Evolutionary conservation across 2,797 vertebrate genomes (phyloP), one percentile per base, ranked within the genome.

Genomic region (Alectoris magna): DNA sequence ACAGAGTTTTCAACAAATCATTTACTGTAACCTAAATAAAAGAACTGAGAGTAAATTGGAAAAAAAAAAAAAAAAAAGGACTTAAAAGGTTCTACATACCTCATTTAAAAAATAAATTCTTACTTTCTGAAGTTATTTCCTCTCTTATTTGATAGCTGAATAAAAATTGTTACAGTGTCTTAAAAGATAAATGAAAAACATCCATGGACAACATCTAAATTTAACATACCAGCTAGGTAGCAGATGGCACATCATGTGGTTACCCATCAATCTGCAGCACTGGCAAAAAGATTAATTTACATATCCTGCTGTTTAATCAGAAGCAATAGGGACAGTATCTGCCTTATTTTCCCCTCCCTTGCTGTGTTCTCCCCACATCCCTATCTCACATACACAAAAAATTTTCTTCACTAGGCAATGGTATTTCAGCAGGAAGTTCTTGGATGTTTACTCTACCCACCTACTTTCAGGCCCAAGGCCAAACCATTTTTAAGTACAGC

Each of bases 211-310:
- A 73, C 59, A 22, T 39, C 74, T 60, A 84, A 84, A 80, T 90
- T 60, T 73, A 87, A 84, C 46, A n/a, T 44, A 93, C 67, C 29
- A 62, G 56, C 62, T 91, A 83, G 85, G 39, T 73, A 72, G 80
- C 93, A 96, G 85, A 94, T 62, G 71, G 76, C 36, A 75, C 63
- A 75, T 86, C 69, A 84, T 10, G 38, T 17, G 38, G 74, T 9
- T 15, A 81, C 29, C 10, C 69, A 91, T 74, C 88, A 80, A 48
- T 89, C 44, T 91, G 53, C 56, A 77, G 70, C 87, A 86, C 1
- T 66, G 67, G 53, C 48, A 91, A 83, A 92, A 83, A 26, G 34
- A 93, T 72, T 93, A 79, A 84, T 90, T 77, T 55, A 72, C 64
- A 72, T 81, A 83, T 89, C 64, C 69, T 69, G 58, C 76, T 73